Base-by-base conservation (phyloP, 2,888 invertebrate genomes). In the Monopis laevigella region DNA sequence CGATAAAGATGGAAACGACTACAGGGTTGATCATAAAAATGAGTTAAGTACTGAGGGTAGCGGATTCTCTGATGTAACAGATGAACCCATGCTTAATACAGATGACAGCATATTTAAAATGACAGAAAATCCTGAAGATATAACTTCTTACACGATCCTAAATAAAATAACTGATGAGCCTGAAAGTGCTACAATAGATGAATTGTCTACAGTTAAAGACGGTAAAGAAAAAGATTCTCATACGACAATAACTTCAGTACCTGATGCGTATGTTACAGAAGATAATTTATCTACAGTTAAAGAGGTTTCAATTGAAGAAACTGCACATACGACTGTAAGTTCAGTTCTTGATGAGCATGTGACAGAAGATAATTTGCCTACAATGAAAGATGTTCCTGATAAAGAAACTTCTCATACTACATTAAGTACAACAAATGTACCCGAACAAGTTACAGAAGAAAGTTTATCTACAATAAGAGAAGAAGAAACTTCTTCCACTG, bases 11-110 rank as follows among this genome's bases (percentile, higher is more conserved):
- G 18, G n/a, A 19, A 21, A 13, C 2, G 36, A 21, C 16, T 36
- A 36, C 19, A 4, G 21, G 10, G 72, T 73, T 41, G 68, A 64
- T 44, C 53, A 55, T 41, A 50, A 51, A 42, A 48, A 39, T 12
- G 38, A 18, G 11, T 21, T 26, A n/a, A 26, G 27, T 36, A 39
- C 40, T n/a, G 51, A 50, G 43, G 45, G 49, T 16, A 35, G 40
- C 28, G 30, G 28, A 28, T 17, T 2, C n/a, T 16, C 10, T 7
- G 40, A 29, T 29, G 14, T 16, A 19, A 29, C 39, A 19, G 40
- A 36, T n/a, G 18, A 11, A 21, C 14, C 34, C 11, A 10, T 41
- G 26, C 36, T 14, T 12, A 27, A 39, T 17, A 44, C 46, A 12
- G 32, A 32, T 17, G 17, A 13, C 14, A 7, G 5, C 8, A 21